Percentiles rank a stretch among this genome's conserved stretches.
These are phyloP conservation scores for Oxystoma pomonae DNA, from an alignment of 2,888 invertebrate species.

Conservation along the genomic window DNA sequence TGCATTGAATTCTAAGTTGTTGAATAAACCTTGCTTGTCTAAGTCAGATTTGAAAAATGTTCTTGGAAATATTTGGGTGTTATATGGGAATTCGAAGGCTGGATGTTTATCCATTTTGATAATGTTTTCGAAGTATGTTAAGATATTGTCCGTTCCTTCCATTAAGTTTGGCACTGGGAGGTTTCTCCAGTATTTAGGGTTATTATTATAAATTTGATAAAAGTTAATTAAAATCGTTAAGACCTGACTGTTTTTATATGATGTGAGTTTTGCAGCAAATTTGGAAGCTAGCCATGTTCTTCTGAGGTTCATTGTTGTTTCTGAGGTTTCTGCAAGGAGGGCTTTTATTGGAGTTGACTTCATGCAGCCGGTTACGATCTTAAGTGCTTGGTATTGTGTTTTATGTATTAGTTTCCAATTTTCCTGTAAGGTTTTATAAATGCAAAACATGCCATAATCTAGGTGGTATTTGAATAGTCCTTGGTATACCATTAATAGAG, in stretches of 20 bases:
- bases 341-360: constrained; percentile 10
- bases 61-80: too few relatives aligned
- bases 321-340: constrained; percentile 12
- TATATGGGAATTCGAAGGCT: neutral
- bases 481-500: constrained; percentile 9
- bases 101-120: neutral
- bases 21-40: too few relatives aligned
- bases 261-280: constrained; percentile 1
- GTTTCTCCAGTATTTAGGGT: neutral
- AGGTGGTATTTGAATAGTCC: constrained; percentile 15
- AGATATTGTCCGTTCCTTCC: neutral
- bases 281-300: constrained; percentile 10
- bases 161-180: neutral
- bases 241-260: neutral
- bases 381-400: constrained; percentile 3
- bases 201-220: neutral
- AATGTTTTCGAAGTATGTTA: neutral
- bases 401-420: neutral
- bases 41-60: too few relatives aligned
- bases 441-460: constrained; percentile 11
- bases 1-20: too few relatives aligned
- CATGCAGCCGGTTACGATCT: constrained; percentile 15
- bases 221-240: neutral
- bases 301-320: constrained; percentile 4
- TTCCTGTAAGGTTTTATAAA: neutral